Percentiles rank a stretch among this genome's conserved stretches.
Conservation (phyloP, 2,113 vertebrate species). For the Phalacrocorax carbo region DNA sequence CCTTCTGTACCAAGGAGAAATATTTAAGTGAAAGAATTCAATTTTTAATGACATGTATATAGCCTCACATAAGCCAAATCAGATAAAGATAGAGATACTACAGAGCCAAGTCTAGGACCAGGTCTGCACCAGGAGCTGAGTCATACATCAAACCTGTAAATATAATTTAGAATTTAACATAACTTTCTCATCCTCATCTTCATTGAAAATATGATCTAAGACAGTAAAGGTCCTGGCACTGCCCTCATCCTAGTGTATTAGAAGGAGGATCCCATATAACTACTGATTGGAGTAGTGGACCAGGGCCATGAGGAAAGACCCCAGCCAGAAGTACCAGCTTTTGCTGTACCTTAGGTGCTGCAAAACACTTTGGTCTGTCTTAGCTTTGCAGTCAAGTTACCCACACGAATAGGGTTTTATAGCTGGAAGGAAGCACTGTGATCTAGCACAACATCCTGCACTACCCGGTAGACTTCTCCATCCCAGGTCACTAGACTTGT, state of each 20-base stretch:
- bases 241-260: background rate
- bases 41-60: background rate
- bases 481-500: background rate
- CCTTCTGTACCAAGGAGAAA: background rate
- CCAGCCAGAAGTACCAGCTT: background rate
- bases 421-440: background rate
- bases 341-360: background rate
- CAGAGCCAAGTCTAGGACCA: rapidly evolving
- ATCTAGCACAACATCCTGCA: background rate
- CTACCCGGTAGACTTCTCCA: background rate
- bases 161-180: background rate
- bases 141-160: background rate
- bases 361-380: background rate
- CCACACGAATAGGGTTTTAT: background rate
- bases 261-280: background rate
- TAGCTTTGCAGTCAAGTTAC: background rate
- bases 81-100: background rate
- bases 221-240: background rate
- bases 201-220: background rate
- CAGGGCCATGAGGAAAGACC: background rate
- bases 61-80: background rate
- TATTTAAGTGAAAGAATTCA: background rate
- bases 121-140: background rate
- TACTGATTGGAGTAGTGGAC: background rate
- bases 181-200: background rate